A percentile compares a stretch with the other conserved stretches of the same genome.
Evolutionary conservation across 2,113 vertebrate genomes (phyloP).

Genomic region (Carassius gibelio): DNA sequence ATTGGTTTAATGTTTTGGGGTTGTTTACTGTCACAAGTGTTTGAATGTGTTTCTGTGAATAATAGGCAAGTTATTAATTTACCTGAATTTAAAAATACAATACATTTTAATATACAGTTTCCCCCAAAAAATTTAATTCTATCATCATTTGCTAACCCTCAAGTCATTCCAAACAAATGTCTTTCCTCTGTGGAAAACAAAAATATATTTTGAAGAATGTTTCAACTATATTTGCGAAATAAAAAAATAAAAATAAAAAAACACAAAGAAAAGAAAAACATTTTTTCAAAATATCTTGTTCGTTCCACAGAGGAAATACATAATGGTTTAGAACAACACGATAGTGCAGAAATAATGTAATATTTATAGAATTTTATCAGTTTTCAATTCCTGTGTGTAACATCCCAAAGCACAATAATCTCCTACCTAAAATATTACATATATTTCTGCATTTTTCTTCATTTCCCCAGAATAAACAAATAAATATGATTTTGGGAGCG

Average conservation of each 20-base stretch:
- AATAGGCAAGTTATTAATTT: not conserved
- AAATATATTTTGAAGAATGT: not conserved
- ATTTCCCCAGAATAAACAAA: not conserved
- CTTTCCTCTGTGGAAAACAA: not conserved
- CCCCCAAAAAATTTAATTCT: not conserved
- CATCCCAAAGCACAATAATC: not conserved
- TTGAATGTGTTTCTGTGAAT: not conserved
- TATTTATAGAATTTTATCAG: too few relatives aligned
- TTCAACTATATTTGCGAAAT: not conserved
- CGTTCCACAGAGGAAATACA: not conserved
- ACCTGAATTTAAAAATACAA: not conserved
- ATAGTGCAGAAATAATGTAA: not conserved
- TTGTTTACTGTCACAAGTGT: not conserved
- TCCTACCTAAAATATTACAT: not conserved
- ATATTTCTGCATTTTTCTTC: not conserved
- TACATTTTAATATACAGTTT: not conserved
- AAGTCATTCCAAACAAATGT: not conserved
- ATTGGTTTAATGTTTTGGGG: not conserved
- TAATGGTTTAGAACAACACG: not conserved
- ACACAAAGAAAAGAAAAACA: not conserved
- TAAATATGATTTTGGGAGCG: not conserved
- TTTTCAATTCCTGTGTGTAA: not conserved
- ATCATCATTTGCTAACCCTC: not conserved
- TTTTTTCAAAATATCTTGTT: not conserved
- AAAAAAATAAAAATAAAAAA: too few relatives aligned